These are phyloP conservation scores for Serilophus lunatus DNA, from an alignment of 2,113 vertebrate species.

Conservation along the genomic window DNA sequence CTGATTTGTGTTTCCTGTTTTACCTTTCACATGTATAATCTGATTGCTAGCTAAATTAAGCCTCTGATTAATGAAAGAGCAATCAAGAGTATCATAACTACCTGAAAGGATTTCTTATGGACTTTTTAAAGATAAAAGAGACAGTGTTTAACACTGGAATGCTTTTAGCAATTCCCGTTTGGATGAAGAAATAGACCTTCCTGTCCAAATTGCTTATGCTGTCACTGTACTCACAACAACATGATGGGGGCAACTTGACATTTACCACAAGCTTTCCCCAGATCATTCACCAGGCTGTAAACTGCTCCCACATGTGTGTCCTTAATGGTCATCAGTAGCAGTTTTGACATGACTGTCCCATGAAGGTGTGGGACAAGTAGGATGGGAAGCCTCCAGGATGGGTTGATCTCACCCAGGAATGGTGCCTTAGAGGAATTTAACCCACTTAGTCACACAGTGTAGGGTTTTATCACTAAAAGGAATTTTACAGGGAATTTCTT, in stretches of 20 bases:
- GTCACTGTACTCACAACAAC: background rate
- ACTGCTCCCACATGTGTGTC: fast-evolving
- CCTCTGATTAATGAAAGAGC: conserved; percentile 44
- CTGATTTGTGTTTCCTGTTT: conserved; percentile 27
- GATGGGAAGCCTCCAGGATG: background rate
- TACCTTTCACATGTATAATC: background rate
- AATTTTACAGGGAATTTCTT: background rate
- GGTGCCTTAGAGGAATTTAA: background rate
- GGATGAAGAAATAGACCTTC: background rate
- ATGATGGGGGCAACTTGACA: background rate
- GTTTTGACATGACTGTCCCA: background rate
- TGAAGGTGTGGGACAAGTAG: background rate
- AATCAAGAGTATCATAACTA: background rate
- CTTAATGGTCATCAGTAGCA: background rate
- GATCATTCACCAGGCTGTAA: background rate
- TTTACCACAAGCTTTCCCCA: background rate
- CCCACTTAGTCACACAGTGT: background rate
- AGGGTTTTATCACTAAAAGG: background rate
- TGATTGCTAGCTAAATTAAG: conserved; percentile 19
- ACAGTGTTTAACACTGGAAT: background rate
- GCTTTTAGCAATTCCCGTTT: background rate
- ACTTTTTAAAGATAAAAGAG: background rate
- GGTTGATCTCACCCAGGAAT: background rate
- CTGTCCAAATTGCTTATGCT: background rate
- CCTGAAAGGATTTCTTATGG: background rate